phyloP scores from a whole-genome alignment of 1,140 invertebrate species.

The Hirudo medicinalis region DNA sequence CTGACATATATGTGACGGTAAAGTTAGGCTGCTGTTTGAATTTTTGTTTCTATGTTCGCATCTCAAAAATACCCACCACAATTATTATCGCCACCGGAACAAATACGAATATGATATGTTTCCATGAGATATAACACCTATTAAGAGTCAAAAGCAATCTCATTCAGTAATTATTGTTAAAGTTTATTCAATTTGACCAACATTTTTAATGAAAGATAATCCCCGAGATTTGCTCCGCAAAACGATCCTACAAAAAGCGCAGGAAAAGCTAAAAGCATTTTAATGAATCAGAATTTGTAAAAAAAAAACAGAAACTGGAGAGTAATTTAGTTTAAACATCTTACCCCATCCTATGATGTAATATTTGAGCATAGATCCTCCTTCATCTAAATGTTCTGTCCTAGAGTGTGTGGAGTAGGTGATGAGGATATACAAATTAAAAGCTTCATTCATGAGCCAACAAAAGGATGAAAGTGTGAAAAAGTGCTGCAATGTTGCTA shows the following conservation, averaged over 20 bases:
- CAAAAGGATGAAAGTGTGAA: constrained; percentile 43
- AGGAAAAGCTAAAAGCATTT: constrained; percentile 10
- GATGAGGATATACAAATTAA: constrained; percentile 43
- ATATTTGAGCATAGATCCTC: constrained; percentile 35
- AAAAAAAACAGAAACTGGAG: too few species aligned
- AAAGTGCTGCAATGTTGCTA: constrained; percentile 42
- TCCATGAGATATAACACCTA: constrained; percentile 13
- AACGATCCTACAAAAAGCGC: constrained; percentile 11
- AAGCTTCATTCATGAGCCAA: constrained; percentile 46
- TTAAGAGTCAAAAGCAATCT: background rate
- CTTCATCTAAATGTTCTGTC: constrained; percentile 31
- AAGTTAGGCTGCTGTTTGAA: background rate
- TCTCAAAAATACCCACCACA: constrained; percentile 9
- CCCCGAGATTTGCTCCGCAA: background rate
- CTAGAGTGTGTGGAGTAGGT: constrained; percentile 40
- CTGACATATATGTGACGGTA: constrained; percentile 26
- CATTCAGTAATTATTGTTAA: background rate
- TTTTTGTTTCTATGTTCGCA: constrained; percentile 8
- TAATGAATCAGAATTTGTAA: background rate
- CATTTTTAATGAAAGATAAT: constrained; percentile 16
- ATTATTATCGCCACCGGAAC: constrained; percentile 5
- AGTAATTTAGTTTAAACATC: constrained; percentile 17
- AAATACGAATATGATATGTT: constrained; percentile 2
- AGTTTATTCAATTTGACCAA: background rate
- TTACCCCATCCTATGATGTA: constrained; percentile 41